Percentiles rank a stretch among this genome's conserved stretches.
phyloP scores from a whole-genome alignment of 1,140 invertebrate genomes.

The Chelonus insularis region DNA sequence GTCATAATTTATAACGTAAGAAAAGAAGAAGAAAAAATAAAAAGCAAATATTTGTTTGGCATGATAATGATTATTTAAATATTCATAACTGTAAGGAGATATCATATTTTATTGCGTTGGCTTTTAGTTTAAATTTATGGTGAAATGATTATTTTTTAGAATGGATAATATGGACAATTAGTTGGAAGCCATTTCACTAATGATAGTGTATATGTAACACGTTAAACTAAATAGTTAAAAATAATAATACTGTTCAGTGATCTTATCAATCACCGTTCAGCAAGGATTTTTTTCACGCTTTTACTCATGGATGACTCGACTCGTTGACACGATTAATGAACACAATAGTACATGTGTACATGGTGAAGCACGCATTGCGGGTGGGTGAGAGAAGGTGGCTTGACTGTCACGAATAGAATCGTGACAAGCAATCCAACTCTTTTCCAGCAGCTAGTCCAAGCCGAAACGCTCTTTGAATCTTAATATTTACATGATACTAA shows the following conservation, averaged over 20 bases:
- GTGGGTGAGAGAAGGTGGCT: slow-evolving; percentile 13
- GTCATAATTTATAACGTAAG: no score
- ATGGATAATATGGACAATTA: no score
- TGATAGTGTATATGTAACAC: not conserved
- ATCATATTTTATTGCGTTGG: no score
- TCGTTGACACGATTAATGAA: slow-evolving; percentile 17
- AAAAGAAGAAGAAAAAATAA: no score
- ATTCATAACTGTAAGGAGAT: no score
- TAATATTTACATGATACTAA: not conserved
- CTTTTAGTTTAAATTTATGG: no score
- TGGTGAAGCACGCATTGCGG: slow-evolving; percentile 7
- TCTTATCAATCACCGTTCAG: not conserved
- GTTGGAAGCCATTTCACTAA: no score
- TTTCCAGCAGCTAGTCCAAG: not conserved
- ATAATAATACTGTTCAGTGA: not conserved
- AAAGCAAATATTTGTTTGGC: no score
- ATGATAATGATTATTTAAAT: no score
- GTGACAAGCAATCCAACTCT: slow-evolving; percentile 22
- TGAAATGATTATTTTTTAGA: no score
- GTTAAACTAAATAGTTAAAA: not conserved
- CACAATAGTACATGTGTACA: slow-evolving; percentile 12
- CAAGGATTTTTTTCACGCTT: not conserved
- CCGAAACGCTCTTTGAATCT: slow-evolving; percentile 12
- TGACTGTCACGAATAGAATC: slow-evolving; percentile 23
- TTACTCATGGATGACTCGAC: slow-evolving; percentile 1